Conservation (phyloP, 2,888 invertebrate genomes). For the Polyommatus icarus region DNA sequence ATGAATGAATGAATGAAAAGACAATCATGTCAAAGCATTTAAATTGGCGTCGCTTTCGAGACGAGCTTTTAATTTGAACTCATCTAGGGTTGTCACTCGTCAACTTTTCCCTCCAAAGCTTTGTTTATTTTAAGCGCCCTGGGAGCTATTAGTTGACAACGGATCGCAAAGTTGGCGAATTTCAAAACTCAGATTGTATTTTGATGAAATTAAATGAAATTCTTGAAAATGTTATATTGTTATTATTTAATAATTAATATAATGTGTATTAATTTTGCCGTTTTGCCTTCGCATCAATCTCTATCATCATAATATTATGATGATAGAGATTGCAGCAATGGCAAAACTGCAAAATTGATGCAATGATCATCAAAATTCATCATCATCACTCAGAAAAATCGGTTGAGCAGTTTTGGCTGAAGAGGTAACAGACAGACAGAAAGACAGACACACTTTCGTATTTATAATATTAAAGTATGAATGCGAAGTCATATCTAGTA, state of each 20-base stretch:
- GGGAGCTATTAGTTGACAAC: not conserved
- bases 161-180: not conserved
- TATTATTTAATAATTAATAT: not conserved
- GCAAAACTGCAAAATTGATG: too few species aligned
- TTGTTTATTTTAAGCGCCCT: not conserved
- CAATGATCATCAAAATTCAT: too few species aligned
- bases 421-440: too few species aligned
- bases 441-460: too few species aligned
- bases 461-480: too few species aligned
- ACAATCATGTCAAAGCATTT: slow-evolving; percentile 19
- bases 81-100: slow-evolving; percentile 18
- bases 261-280: too few species aligned
- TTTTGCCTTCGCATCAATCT: not conserved
- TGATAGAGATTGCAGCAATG: too few species aligned
- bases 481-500: too few species aligned
- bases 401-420: too few species aligned
- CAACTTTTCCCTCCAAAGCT: not conserved
- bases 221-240: not conserved
- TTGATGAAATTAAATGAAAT: not conserved
- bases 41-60: slow-evolving; percentile 26
- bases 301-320: too few species aligned
- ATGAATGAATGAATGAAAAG: slow-evolving; percentile 28
- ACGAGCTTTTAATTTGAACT: slow-evolving; percentile 26
- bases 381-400: too few species aligned
- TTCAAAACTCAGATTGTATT: not conserved